Evolutionary conservation across 2,113 vertebrate species (phyloP), one percentile per base, ranked within the genome.

Genomic region (Carettochelys insculpta): DNA sequence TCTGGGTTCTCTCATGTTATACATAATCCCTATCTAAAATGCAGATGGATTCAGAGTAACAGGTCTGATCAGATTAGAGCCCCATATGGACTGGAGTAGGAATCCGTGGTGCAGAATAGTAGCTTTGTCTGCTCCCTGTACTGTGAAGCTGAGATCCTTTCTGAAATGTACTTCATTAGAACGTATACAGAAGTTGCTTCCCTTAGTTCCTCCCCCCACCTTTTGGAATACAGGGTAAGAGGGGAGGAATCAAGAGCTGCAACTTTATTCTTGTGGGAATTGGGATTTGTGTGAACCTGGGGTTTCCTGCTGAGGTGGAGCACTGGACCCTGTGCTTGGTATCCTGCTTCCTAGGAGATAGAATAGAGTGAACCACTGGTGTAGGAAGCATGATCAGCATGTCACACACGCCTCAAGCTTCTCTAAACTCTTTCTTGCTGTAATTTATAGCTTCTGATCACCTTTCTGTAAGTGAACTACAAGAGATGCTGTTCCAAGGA

Each of bases 1-100:
- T 73, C 93, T 87, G 95, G 83, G 29, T 61, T 41, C 22, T 86
- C 92, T 90, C n/a, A 80, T 84, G 1, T 56, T 61, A 8, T 22
- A 0, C 9, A 12, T 95, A 95, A 95, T 95, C 95, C 96, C 1
- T 65, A 34, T 83, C 52, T 16, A 65, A 83, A 85, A 78, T 54
- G 80, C 88, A 38, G 50, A 89, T 82, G 48, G 84, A 3, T 50
- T 58, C 5, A 53, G 52, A 14, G 48, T 82, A 29, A 82, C 11
- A 92, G 96, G 87, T 61, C 92, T 87, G 94, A 95, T 79, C 84
- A 91, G 90, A 93, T 96, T 92, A 97, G 84, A 91, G 92, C 52
- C 87, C 54, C 0, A 34, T 0, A 6, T 43, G 93, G 93, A 90
- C 86, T 29, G 88, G 0, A 85, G 1, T 0, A 34, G 73, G 89